Conservation (phyloP, 1,140 invertebrate species). For the Physella acuta region DNA sequence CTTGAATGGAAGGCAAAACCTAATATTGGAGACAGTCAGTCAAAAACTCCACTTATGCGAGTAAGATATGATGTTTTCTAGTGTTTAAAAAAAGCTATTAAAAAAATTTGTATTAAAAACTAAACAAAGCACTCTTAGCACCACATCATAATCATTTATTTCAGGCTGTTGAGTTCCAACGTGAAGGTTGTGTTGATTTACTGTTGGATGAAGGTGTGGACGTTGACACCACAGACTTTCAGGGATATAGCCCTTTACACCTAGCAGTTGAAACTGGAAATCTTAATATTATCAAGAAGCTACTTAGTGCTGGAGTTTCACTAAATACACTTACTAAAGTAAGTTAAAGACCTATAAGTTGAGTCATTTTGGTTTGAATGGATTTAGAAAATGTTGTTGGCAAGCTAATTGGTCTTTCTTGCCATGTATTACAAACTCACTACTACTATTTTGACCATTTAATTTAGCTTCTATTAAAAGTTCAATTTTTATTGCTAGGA, state of each 20-base stretch:
- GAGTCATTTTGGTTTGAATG: no score
- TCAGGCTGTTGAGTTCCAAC: slow-evolving; percentile 48
- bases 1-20: slow-evolving; percentile 49
- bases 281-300: slow-evolving; percentile 35
- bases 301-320: slow-evolving; percentile 38
- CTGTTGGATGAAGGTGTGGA: slow-evolving; percentile 39
- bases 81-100: neutral
- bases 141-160: no score
- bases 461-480: no score
- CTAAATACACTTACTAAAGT: slow-evolving; percentile 45
- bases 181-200: slow-evolving; percentile 39
- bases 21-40: slow-evolving; percentile 44
- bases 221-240: slow-evolving; percentile 37
- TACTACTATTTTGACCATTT: no score
- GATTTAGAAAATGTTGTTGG: no score
- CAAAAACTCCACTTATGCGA: slow-evolving; percentile 50
- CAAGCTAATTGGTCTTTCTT: no score
- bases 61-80: slow-evolving; percentile 27
- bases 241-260: slow-evolving; percentile 44
- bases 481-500: no score
- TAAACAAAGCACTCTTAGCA: no score
- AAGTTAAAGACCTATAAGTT: no score
- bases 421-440: no score
- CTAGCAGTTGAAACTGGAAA: slow-evolving; percentile 34
- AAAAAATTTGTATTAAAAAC: neutral